Base-by-base conservation (phyloP, 2,888 invertebrate species). In the Argyresthia goedartella region DNA sequence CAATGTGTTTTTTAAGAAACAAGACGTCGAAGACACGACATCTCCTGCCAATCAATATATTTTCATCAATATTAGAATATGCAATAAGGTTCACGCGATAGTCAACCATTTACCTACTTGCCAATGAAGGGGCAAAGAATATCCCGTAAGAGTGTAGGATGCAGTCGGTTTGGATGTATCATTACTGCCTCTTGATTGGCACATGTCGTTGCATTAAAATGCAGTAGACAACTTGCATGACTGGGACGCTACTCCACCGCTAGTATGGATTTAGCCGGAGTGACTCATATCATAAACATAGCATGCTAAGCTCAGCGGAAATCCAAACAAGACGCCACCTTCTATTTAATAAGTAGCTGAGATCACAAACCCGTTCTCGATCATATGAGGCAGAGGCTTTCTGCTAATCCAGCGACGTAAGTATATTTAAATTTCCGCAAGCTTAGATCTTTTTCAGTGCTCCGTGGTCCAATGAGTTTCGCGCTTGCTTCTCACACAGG, bases 151-250 rank as follows among this genome's bases (percentile, higher is more conserved):
- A 25, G 25, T 25, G 25, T 25, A 59, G 61, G 65, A 61, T 60
- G 59, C 56, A 53, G 55, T 57, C 62, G 56, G 59, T 58, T 61
- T 58, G 58, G 54, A 57, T 56, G 68, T 65, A 65, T 71, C 64
- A 76, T 78, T 77, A 77, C 59, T 68, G 10, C 35, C 59, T 61
- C 60, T 61, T 73, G 71, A 76, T 71, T 67, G 71, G 71, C 68
- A 65, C 60, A 63, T 58, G 63, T 57, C 57, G 61, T 53, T 53
- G 60, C 63, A 69, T 73, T 72, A 70, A 62, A n/a, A 34, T 47
- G 36, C 48, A 8, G 9, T 13, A 44, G 48, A 35, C 35, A 36
- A 48, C 39, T 39, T 2, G 48, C 35, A 46, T 14, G 14, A 44
- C 44, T 15, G n/a, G 44, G 13, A 14, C 14, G 36, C 36, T 25